phyloP scores from a whole-genome alignment of 1,140 invertebrate genomes.

The Lamellibrachia luymesi region DNA sequence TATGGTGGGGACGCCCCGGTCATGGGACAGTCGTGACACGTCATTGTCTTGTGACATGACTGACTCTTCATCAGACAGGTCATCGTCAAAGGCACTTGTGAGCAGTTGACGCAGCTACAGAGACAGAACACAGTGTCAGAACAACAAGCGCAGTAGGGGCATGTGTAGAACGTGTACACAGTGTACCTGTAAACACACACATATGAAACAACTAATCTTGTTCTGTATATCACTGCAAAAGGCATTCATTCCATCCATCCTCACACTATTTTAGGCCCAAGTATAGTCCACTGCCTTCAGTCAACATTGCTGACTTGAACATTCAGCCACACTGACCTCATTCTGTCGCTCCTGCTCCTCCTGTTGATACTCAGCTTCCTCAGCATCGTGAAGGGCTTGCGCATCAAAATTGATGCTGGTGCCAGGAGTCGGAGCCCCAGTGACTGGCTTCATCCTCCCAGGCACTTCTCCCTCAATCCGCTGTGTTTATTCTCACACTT shows the following conservation, averaged over 20 bases:
- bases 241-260: too few species aligned
- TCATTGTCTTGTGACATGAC: slow-evolving; percentile 11
- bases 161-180: not conserved
- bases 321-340: slow-evolving; percentile 35
- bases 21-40: not conserved
- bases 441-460: not conserved
- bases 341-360: slow-evolving; percentile 46
- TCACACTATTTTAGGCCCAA: not conserved
- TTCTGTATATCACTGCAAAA: too few species aligned
- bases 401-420: slow-evolving; percentile 48
- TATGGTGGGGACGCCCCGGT: not conserved
- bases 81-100: slow-evolving; percentile 8
- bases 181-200: not conserved
- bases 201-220: not conserved
- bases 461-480: not conserved
- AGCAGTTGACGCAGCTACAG: slow-evolving; percentile 4
- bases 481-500: not conserved
- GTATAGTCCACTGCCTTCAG: not conserved
- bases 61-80: slow-evolving; percentile 11
- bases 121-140: not conserved
- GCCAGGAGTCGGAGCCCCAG: slow-evolving; percentile 23
- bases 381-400: slow-evolving; percentile 40
- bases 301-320: not conserved
- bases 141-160: not conserved
- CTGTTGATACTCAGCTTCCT: slow-evolving; percentile 43